These are phyloP conservation scores for Podilymbus podiceps DNA, from an alignment of 2,113 vertebrate species.

Conservation along the genomic window DNA sequence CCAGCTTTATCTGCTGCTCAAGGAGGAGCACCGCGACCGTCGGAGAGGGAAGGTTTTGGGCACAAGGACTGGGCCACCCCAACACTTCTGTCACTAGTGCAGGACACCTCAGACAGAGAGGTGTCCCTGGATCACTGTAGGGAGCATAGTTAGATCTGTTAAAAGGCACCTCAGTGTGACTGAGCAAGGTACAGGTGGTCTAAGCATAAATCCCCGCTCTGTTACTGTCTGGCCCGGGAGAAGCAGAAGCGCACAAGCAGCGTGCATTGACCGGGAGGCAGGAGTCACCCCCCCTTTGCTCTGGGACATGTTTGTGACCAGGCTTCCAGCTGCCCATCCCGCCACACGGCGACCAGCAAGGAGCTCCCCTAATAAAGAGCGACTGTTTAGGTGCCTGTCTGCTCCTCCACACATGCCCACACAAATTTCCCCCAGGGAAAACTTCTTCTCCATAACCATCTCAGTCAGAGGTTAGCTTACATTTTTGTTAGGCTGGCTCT, in stretches of 20 bases:
- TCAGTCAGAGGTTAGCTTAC: neutral
- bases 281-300: neutral
- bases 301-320: neutral
- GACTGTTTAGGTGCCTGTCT: neutral
- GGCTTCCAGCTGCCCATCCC: neutral
- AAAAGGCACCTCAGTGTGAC: neutral
- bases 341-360: neutral
- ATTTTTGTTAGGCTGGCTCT: slow-evolving; percentile 12
- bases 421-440: neutral
- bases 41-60: neutral
- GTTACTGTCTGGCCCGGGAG: neutral
- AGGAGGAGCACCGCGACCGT: rapidly evolving
- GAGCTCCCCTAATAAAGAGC: neutral
- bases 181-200: neutral
- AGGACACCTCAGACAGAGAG: neutral
- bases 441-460: neutral
- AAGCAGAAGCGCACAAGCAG: neutral
- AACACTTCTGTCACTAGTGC: neutral
- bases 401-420: neutral
- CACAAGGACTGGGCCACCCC: neutral
- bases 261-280: neutral
- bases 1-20: neutral
- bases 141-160: neutral
- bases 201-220: neutral
- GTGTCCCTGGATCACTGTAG: neutral